phyloP scores from a whole-genome alignment of 1,140 invertebrate species.

The Zaprionus camerounensis region DNA sequence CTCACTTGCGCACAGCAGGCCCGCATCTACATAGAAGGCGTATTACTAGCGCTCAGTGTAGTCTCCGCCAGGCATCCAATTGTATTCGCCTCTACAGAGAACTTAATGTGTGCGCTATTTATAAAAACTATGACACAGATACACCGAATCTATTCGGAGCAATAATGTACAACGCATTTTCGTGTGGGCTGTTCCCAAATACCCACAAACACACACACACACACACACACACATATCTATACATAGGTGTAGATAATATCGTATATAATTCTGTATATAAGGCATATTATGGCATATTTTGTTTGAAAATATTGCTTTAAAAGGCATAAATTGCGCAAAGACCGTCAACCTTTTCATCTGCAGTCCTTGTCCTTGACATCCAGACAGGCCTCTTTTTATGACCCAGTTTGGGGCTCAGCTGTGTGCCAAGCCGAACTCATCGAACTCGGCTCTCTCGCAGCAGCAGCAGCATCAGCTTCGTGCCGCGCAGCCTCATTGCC shows the following conservation, averaged over 20 bases:
- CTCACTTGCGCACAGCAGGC: conserved; percentile 30
- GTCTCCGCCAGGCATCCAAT: conserved; percentile 38
- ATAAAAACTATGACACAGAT: conserved; percentile 83
- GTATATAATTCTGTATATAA: conserved; percentile 9
- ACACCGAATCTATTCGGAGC: conserved; percentile 73
- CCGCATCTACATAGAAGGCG: conserved; percentile 73
- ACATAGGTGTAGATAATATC: conserved; percentile 1
- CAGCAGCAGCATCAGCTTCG: conserved; percentile 33
- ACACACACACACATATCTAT: conserved; percentile 8
- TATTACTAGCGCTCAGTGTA: conserved; percentile 47
- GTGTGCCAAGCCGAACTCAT: conserved; percentile 39
- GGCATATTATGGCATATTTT: conserved; percentile 9
- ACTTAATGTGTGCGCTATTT: conserved; percentile 79
- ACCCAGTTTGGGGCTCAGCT: conserved; percentile 63
- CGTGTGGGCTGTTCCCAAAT: conserved; percentile 24
- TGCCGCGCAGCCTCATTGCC: conserved; percentile 66
- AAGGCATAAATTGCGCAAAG: conserved; percentile 21
- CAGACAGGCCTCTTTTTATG: conserved; percentile 43
- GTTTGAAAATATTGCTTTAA: conserved; percentile 22
- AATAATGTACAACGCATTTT: conserved; percentile 75
- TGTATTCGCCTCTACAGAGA: conserved; percentile 57
- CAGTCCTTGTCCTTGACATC: conserved; percentile 70
- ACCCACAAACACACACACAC: conserved; percentile 9
- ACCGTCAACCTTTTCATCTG: conserved; percentile 18
- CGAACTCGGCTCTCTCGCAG: conserved; percentile 12